Base-by-base conservation (phyloP, 2,888 invertebrate genomes). In the Oscheius sp. region DNA sequence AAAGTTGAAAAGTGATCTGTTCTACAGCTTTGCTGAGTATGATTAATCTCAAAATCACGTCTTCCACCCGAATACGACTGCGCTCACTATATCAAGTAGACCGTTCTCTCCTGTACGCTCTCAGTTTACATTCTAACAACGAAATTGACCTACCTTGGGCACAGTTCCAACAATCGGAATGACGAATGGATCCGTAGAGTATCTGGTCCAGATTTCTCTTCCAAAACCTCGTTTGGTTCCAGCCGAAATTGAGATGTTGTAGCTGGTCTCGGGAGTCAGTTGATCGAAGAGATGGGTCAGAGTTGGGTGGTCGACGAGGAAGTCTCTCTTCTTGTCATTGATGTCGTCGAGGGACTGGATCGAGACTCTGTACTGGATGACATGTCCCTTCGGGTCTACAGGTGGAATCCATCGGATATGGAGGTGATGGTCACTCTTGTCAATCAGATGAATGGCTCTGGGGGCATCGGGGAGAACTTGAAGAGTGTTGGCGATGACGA, bases 381-480 rank as follows among this genome's bases (percentile, higher is more conserved):
- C 83, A 48, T 80, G 73, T 76, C 80, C 81, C 73, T 83, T 80
- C n/a, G 84, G 83, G 74, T 85, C 86, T 32, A 83, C 74, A 10
- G 89, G 89, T 55, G 88, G 87, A 53, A 84, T 77, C 89, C 89
- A 89, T 32, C 85, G 70, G 74, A 89, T 85, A 73, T 86, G 86
- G 51, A 89, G 79, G 5, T 85, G 84, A 66, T 84, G 85, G 76
- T 87, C 87, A 32, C 86, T 87, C 74, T 88, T 87, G n/a, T 85
- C 87, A 47, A 87, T 86, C 10, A 89, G 79, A 73, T 85, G 84
- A 68, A 89, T 89, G 29, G 86, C 81, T 57, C 84, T 76, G 5
- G 87, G 88, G 10, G 89, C 88, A 73, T 88, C 88, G 1, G 89
- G 89, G 21, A 88, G 78, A 3, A 88, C 82, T 76, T 87, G 85